These are phyloP conservation scores for Drosophila mettleri DNA, from an alignment of 2,888 invertebrate species.

Conservation along the genomic window DNA sequence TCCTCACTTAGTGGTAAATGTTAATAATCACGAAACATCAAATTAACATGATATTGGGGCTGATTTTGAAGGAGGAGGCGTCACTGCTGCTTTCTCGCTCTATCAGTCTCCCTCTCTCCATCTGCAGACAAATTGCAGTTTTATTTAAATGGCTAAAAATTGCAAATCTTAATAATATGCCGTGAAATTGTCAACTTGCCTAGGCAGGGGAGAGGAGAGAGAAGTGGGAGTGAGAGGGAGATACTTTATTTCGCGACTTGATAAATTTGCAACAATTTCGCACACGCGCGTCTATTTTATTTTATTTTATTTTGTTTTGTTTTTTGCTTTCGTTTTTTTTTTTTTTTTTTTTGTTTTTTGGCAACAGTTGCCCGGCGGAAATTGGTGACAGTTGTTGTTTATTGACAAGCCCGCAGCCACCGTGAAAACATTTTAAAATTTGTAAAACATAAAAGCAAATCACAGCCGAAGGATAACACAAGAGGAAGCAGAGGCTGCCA, in stretches of 20 bases:
- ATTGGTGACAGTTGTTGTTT: slow-evolving; percentile 84
- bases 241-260: slow-evolving; percentile 69
- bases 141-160: slow-evolving; percentile 81
- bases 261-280: slow-evolving; percentile 83
- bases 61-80: slow-evolving; percentile 3
- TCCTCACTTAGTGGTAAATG: slow-evolving; percentile 53
- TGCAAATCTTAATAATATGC: slow-evolving; percentile 78
- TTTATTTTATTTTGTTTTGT: slow-evolving; percentile 22
- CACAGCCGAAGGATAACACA: slow-evolving; percentile 19
- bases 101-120: background rate
- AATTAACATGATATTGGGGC: slow-evolving; percentile 58
- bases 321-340: slow-evolving; percentile 33
- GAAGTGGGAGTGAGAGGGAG: slow-evolving; percentile 1
- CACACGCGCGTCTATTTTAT: slow-evolving; percentile 69
- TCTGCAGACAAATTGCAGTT: slow-evolving; percentile 78
- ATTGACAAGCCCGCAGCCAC: slow-evolving; percentile 82
- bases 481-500: background rate
- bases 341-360: slow-evolving; percentile 31
- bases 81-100: background rate
- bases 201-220: background rate
- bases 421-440: slow-evolving; percentile 84
- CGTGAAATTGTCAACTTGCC: slow-evolving; percentile 79
- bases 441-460: slow-evolving; percentile 80
- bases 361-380: slow-evolving; percentile 53
- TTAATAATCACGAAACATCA: slow-evolving; percentile 70